A percentile compares a stretch with the other conserved stretches of the same genome.
These are phyloP conservation scores for Nomada hirtipes DNA, from an alignment of 2,888 invertebrate species.

Conservation along the genomic window DNA sequence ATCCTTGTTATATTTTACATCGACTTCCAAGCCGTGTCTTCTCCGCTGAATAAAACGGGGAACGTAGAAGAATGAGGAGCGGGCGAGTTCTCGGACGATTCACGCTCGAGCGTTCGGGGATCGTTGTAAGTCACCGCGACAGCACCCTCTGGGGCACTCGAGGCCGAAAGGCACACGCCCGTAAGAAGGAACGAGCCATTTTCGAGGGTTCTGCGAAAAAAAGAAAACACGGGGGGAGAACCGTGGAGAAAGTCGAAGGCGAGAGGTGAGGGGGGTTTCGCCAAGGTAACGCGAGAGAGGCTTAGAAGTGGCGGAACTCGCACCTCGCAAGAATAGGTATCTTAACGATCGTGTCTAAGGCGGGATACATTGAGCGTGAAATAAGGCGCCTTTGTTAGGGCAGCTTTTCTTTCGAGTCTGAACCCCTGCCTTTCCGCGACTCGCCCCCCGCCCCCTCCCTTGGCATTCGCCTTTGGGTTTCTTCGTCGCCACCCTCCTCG, in stretches of 20 bases:
- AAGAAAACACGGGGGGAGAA: background rate
- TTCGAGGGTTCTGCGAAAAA: constrained; percentile 55
- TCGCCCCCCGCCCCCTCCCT: constrained; percentile 19
- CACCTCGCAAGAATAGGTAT: constrained; percentile 77
- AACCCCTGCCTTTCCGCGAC: constrained; percentile 23
- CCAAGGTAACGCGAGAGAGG: constrained; percentile 23
- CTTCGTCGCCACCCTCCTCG: constrained; percentile 47
- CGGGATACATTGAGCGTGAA: constrained; percentile 80
- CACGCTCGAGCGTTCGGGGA: constrained; percentile 15
- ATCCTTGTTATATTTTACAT: constrained; percentile 45
- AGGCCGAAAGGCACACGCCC: constrained; percentile 64
- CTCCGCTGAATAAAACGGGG: background rate
- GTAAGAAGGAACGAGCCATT: constrained; percentile 68
- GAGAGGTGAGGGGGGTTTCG: constrained; percentile 7
- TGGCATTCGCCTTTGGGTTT: constrained; percentile 47
- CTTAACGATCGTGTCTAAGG: constrained; percentile 81
- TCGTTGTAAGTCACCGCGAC: constrained; percentile 51
- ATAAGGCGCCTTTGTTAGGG: constrained; percentile 78
- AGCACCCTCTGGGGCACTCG: constrained; percentile 46
- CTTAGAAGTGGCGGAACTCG: constrained; percentile 56
- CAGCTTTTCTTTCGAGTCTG: constrained; percentile 66
- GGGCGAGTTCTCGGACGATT: constrained; percentile 24
- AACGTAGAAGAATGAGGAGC: background rate
- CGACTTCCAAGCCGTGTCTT: constrained; percentile 1
- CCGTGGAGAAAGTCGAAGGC: background rate